A percentile compares a stretch with the other conserved stretches of the same genome.
Evolutionary conservation across 2,888 invertebrate genomes (phyloP).

Genomic region (Coelopa pilipes): DNA sequence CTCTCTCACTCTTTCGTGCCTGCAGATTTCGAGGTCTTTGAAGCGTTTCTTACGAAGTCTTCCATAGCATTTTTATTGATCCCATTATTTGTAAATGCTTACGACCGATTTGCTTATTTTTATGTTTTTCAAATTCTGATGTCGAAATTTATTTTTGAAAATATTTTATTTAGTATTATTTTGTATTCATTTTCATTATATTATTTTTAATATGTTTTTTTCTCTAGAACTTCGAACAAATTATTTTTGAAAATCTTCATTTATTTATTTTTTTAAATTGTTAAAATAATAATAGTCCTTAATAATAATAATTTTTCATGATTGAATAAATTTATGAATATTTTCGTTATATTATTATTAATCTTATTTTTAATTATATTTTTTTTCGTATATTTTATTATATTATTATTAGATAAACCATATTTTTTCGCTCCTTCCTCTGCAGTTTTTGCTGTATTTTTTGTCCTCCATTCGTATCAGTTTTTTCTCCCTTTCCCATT

Average conservation of each 20-base stretch:
- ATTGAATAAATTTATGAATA: not conserved
- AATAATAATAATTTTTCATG: not conserved
- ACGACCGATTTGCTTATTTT: too few relatives aligned
- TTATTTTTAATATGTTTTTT: constrained; percentile 8
- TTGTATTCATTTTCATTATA: not conserved
- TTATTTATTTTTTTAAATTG: not conserved
- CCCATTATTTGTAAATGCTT: too few relatives aligned
- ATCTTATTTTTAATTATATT: not conserved
- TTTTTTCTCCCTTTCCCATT: not conserved
- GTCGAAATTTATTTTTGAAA: too few relatives aligned
- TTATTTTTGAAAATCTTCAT: not conserved
- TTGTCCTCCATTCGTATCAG: not conserved
- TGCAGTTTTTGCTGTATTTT: not conserved
- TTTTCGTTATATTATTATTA: not conserved
- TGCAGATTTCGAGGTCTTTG: too few relatives aligned
- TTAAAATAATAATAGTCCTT: not conserved
- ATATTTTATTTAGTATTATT: too few relatives aligned
- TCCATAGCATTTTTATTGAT: too few relatives aligned
- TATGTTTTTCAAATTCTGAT: too few relatives aligned
- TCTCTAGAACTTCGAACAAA: not conserved
- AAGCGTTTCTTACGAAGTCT: too few relatives aligned
- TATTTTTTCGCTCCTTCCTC: not conserved
- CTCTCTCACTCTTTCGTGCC: too few relatives aligned
- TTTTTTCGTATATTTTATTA: not conserved
- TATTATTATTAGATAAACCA: not conserved